Evolutionary conservation across 2,888 invertebrate genomes (phyloP).

Genomic region (Hypselothyrea guttata): DNA sequence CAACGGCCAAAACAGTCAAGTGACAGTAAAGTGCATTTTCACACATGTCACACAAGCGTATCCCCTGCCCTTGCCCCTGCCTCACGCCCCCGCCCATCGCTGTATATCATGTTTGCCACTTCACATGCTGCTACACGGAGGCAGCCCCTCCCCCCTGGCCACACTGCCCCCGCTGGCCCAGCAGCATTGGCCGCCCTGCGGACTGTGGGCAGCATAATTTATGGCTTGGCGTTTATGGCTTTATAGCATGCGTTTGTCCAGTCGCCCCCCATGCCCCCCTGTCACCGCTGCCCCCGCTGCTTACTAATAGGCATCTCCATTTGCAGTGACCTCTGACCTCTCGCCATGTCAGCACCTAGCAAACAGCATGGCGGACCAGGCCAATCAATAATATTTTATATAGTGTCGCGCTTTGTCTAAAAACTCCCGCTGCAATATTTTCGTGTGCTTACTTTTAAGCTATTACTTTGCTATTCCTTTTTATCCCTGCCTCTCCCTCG

Average conservation of each 20-base stretch:
- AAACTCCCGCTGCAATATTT: conserved; percentile 40
- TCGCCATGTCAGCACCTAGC: conserved; percentile 12
- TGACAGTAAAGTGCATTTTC: conserved; percentile 72
- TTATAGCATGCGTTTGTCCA: conserved; percentile 70
- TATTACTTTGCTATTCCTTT: conserved; percentile 17
- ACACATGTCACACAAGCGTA: conserved; percentile 64
- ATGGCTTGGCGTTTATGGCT: conserved; percentile 70
- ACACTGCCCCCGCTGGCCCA: too few relatives aligned
- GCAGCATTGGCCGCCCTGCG: conserved; percentile 2
- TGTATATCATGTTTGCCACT: not conserved
- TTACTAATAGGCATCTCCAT: conserved; percentile 51
- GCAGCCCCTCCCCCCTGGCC: not conserved
- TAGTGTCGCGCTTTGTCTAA: conserved; percentile 54
- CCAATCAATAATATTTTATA: conserved; percentile 61
- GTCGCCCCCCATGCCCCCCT: not conserved
- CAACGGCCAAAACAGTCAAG: conserved; percentile 56
- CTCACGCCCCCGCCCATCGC: not conserved
- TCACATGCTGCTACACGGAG: not conserved
- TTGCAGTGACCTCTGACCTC: conserved; percentile 18
- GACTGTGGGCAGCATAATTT: conserved; percentile 63
- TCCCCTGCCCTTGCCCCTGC: not conserved
- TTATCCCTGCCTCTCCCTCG: too few relatives aligned
- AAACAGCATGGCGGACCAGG: conserved; percentile 5
- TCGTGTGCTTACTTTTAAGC: conserved; percentile 39
- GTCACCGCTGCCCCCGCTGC: conserved; percentile 22